phyloP scores from a whole-genome alignment of 1,140 invertebrate genomes.

The Aphelenchoides besseyi region DNA sequence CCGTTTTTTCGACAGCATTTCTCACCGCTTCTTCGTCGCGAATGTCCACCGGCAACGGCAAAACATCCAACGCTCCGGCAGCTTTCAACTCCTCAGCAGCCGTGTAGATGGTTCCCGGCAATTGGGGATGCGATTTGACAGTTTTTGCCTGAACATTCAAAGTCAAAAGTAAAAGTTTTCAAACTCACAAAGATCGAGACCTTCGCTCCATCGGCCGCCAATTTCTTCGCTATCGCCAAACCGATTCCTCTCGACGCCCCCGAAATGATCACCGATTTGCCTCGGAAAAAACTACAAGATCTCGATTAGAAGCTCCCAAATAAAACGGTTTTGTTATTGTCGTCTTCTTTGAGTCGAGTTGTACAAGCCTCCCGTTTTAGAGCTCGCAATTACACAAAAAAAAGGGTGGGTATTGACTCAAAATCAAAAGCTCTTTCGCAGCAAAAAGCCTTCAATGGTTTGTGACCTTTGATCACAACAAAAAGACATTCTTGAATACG shows the following conservation, averaged over 20 bases:
- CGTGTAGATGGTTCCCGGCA: conserved; percentile 88
- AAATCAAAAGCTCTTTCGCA: neutral
- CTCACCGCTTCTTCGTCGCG: conserved; percentile 70
- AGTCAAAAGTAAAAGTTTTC: no score
- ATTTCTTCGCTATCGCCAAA: conserved; percentile 88
- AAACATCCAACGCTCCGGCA: conserved; percentile 79
- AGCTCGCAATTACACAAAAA: no score
- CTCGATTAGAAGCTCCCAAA: no score
- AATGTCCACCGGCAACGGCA: conserved; percentile 89
- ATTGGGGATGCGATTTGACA: conserved; percentile 75
- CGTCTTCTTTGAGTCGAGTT: no score
- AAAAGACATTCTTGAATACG: no score
- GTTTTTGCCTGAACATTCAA: conserved; percentile 43
- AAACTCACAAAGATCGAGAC: conserved; percentile 40
- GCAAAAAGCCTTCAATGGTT: neutral
- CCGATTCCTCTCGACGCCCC: conserved; percentile 94
- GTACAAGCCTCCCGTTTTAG: no score
- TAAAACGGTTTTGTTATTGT: no score
- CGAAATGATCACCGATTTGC: conserved; percentile 86
- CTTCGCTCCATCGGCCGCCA: conserved; percentile 75
- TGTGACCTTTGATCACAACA: no score
- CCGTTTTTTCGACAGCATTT: conserved; percentile 77
- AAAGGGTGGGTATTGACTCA: no score
- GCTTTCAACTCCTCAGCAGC: conserved; percentile 77
- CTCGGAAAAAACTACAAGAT: conserved; percentile 74